Evolutionary conservation across 2,797 vertebrate genomes (phyloP).

Genomic region (Naso thynnoides): DNA sequence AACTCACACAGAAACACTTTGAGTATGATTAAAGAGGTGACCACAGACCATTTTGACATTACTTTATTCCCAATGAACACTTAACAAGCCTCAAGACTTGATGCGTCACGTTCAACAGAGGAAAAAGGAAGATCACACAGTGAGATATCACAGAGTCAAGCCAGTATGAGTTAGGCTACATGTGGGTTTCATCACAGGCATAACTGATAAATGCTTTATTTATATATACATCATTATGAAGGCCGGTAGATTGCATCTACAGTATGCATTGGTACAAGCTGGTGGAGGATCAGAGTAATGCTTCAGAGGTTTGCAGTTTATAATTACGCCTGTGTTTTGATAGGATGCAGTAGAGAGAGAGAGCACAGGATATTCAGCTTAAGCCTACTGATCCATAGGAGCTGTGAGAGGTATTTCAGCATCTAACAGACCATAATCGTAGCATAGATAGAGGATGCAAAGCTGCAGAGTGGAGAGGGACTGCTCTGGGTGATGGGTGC

Average conservation of each 20-base stretch:
- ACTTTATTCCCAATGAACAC: constrained; percentile 75
- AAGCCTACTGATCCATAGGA: constrained; percentile 32
- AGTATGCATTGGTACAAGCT: constrained; percentile 25
- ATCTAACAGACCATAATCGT: constrained; percentile 8
- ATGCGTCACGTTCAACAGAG: constrained; percentile 61
- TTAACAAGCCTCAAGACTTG: constrained; percentile 76
- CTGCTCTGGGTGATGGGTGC: not conserved
- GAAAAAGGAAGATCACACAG: constrained; percentile 47
- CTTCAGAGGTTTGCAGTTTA: constrained; percentile 37
- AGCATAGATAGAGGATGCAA: constrained; percentile 22
- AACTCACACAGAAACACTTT: not conserved
- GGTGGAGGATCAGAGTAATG: constrained; percentile 39
- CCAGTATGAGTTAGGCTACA: constrained; percentile 24
- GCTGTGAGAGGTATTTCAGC: constrained; percentile 8
- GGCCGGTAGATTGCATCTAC: constrained; percentile 26
- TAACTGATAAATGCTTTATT: constrained; percentile 30
- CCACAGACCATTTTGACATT: constrained; percentile 32
- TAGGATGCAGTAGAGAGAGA: constrained; percentile 19
- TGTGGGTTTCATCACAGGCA: constrained; percentile 22
- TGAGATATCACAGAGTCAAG: constrained; percentile 66
- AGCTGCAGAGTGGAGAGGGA: constrained; percentile 12
- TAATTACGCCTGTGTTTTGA: constrained; percentile 29
- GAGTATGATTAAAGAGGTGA: constrained; percentile 12
- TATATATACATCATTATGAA: constrained; percentile 21
- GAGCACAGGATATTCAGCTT: constrained; percentile 15